Evolutionary conservation across 2,888 invertebrate species (phyloP), one percentile per base, ranked within the genome.

Genomic region (Dendrolimus houi): DNA sequence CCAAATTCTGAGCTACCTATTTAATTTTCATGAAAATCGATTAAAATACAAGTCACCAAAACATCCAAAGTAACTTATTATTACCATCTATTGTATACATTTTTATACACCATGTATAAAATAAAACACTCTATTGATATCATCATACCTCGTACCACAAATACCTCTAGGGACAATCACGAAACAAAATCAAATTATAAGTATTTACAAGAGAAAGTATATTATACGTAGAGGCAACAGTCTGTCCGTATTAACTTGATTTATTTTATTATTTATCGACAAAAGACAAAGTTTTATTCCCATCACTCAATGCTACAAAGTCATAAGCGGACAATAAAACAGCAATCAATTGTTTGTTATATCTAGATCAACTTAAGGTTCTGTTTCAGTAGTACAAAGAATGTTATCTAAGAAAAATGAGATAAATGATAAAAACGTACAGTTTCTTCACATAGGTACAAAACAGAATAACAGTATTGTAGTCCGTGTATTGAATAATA

Each of bases 201-300:
- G 64, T 73, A 75, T 79, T 78, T 76, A 79, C 76, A 68, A 68
- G 47, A 70, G 66, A 71, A 74, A 74, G 70, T 74, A 74, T 60
- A 74, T 70, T 74, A 74, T 61, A 8, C 47, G 9, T 2, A 64
- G 67, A 64, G 64, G 69, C 70, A 67, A 70, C 76, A 69, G 75
- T 77, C 71, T 60, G 65, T 70, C 62, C 67, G 67, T 70, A 74
- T 76, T 74, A 73, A 73, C 67, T 75, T 82, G 81, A 85, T 86
- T 86, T 87, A 87, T 85, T 72, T 79, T 76, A 85, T 83, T 83
- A 77, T 76, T 71, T 78, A 85, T 85, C 84, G 83, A 84, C 79
- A 77, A 68, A 67, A 68, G 69, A 75, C 64, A 68, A 77, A 75
- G 63, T 73, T 75, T 56, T 67, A 57, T 63, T 68, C 65, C 66